A percentile compares a stretch with the other conserved stretches of the same genome.
Conservation (phyloP, 2,888 invertebrate genomes). For the Melanargia galathea region DNA sequence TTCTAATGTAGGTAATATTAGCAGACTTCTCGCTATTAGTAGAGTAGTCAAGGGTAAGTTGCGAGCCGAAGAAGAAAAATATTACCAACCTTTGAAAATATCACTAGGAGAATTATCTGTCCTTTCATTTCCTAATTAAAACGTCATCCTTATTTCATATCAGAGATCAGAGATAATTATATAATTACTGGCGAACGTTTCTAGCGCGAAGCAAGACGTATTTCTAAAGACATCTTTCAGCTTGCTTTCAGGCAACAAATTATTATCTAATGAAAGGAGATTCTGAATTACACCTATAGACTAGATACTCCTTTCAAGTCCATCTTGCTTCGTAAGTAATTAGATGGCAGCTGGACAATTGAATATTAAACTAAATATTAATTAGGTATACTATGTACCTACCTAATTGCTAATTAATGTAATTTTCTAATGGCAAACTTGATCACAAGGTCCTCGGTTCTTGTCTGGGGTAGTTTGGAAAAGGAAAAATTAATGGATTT, state of each 20-base stretch:
- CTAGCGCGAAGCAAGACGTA: conserved; percentile 1
- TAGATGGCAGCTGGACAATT: background rate
- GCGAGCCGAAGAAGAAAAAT: no score
- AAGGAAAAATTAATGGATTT: no score
- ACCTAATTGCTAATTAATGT: no score
- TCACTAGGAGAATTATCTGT: no score
- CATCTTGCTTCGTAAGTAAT: conserved; percentile 3
- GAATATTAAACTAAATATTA: background rate
- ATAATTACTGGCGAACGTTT: background rate
- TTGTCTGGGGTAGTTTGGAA: no score
- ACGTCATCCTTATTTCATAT: conserved; percentile 3
- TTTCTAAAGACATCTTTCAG: conserved; percentile 4
- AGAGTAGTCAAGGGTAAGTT: no score
- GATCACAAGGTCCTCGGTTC: no score
- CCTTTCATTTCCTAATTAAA: conserved; percentile 13
- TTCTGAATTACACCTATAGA: background rate
- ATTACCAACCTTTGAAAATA: no score
- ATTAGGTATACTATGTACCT: no score
- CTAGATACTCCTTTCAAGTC: conserved; percentile 14
- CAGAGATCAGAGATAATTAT: conserved; percentile 20
- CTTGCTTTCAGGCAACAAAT: conserved; percentile 10
- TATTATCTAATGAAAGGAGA: conserved; percentile 14
- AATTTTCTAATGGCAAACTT: no score
- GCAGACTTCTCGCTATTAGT: no score
- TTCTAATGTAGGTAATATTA: no score